Conservation (phyloP, 1,140 invertebrate species). For the Vanessa tameamea region DNA sequence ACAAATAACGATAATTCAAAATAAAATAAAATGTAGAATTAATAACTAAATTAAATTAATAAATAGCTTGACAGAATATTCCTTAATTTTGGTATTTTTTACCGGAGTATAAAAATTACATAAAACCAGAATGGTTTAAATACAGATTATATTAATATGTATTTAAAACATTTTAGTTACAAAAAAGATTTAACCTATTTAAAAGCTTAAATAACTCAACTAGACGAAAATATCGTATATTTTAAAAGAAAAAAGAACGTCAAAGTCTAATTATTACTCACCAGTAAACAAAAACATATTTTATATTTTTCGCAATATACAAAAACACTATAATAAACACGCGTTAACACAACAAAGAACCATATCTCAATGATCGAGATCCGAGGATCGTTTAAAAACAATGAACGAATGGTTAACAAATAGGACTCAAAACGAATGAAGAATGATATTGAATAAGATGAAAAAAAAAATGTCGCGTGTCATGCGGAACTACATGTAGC, state of each 20-base stretch:
- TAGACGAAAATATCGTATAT: neutral
- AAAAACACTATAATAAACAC: conserved; percentile 11
- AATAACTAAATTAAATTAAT: too few relatives aligned
- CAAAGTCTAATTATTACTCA: conserved; percentile 2
- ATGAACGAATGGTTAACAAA: conserved; percentile 31
- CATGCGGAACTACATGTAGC: conserved; percentile 15
- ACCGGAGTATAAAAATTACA: too few relatives aligned
- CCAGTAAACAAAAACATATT: conserved; percentile 23
- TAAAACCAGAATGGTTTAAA: too few relatives aligned
- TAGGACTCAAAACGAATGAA: conserved; percentile 16
- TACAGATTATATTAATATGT: too few relatives aligned
- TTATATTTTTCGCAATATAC: neutral
- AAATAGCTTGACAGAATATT: too few relatives aligned
- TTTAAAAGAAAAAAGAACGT: neutral
- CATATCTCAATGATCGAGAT: conserved; percentile 1
- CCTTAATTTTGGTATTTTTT: too few relatives aligned
- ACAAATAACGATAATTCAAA: too few relatives aligned
- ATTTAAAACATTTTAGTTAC: too few relatives aligned
- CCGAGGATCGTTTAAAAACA: conserved; percentile 2
- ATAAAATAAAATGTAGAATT: too few relatives aligned
- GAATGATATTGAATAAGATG: conserved; percentile 16
- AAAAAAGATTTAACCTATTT: too few relatives aligned
- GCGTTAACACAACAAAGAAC: neutral
- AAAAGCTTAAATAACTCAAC: neutral
- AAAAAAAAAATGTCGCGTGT: conserved; percentile 12